phyloP scores from a whole-genome alignment of 2,888 invertebrate species.

The Rhagium mordax region DNA sequence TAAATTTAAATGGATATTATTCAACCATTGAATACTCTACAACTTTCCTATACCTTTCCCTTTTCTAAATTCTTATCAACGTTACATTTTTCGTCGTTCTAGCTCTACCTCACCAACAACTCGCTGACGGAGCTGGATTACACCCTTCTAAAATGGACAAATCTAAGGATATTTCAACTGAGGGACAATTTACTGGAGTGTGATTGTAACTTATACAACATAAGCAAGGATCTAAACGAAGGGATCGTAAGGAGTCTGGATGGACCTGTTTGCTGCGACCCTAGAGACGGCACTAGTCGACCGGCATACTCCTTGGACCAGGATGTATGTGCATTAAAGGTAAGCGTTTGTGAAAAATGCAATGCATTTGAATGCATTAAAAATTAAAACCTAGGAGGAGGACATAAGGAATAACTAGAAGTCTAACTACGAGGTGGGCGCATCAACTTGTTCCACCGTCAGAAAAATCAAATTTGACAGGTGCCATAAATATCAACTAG shows the following conservation, averaged over 20 bases:
- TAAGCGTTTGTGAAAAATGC: conserved; percentile 28
- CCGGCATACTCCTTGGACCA: conserved; percentile 56
- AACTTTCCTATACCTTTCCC: no score
- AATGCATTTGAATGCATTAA: no score
- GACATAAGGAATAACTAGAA: no score
- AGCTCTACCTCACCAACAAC: conserved; percentile 79
- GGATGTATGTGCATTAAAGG: conserved; percentile 54
- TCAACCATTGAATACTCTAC: not conserved
- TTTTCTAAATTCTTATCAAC: no score
- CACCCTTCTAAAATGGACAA: conserved; percentile 73
- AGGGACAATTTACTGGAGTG: conserved; percentile 79
- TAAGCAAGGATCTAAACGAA: conserved; percentile 55
- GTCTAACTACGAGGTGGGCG: no score
- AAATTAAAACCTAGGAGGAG: no score
- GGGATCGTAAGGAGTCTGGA: conserved; percentile 57
- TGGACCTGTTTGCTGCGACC: conserved; percentile 62
- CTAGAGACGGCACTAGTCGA: conserved; percentile 49
- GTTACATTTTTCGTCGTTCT: no score
- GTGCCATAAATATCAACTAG: no score
- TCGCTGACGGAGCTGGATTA: conserved; percentile 73
- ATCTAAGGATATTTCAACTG: conserved; percentile 74
- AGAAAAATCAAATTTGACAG: no score
- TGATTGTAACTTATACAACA: conserved; percentile 72
- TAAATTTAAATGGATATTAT: no score
- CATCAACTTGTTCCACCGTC: no score